Evolutionary conservation across 1,140 invertebrate genomes (phyloP).

Genomic region (Papilio glaucus): DNA sequence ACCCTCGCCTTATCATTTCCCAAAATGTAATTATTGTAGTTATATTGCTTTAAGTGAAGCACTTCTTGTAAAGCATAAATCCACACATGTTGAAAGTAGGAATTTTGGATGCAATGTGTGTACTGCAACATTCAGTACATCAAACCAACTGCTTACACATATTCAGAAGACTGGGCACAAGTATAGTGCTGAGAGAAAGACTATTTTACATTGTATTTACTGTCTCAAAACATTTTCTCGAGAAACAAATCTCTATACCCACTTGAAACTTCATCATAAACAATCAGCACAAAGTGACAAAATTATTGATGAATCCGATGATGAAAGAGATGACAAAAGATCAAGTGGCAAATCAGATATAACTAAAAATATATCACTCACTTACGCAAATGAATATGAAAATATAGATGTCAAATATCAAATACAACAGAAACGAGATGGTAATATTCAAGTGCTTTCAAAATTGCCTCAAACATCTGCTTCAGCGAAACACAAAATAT

Average conservation of each 20-base stretch:
- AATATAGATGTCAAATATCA: conserved; percentile 67
- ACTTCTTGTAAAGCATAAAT: conserved; percentile 87
- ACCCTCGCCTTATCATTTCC: conserved; percentile 87
- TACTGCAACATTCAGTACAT: conserved; percentile 79
- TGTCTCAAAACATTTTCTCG: conserved; percentile 87
- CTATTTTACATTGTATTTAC: conserved; percentile 86
- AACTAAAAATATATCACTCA: conserved; percentile 48
- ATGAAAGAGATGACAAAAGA: conserved; percentile 65
- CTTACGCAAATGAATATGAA: conserved; percentile 66
- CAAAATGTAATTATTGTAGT: conserved; percentile 90
- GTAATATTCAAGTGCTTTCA: conserved; percentile 82
- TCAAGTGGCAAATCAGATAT: conserved; percentile 42
- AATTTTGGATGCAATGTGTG: conserved; percentile 82
- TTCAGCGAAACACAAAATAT: conserved; percentile 65
- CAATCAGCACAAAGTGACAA: conserved; percentile 85
- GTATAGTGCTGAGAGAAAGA: conserved; percentile 78
- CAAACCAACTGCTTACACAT: conserved; percentile 80
- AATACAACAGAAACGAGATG: conserved; percentile 69
- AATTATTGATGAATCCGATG: conserved; percentile 86
- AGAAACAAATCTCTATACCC: conserved; percentile 86
- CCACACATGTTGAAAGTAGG: conserved; percentile 79
- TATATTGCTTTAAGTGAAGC: conserved; percentile 89
- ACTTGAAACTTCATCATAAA: conserved; percentile 86
- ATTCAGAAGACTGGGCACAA: conserved; percentile 84
- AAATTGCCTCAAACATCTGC: conserved; percentile 73